Percentiles rank a stretch among this genome's conserved stretches.
These are phyloP conservation scores for Odiellus spinosus DNA, from an alignment of 2,888 invertebrate species.

Conservation along the genomic window DNA sequence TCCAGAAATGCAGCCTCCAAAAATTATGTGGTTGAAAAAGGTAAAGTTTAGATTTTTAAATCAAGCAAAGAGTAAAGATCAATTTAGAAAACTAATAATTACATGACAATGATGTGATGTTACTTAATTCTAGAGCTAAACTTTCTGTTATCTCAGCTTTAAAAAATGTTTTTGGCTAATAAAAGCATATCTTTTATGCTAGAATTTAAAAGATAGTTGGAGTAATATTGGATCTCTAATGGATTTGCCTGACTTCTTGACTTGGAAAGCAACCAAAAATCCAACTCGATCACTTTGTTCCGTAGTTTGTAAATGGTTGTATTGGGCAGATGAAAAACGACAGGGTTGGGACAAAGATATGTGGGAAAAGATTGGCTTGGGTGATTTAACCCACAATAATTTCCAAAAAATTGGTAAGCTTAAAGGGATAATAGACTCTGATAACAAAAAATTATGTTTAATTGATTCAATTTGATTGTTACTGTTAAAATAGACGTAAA, in stretches of 20 bases:
- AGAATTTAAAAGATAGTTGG: conserved; percentile 38
- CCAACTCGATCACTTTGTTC: conserved; percentile 67
- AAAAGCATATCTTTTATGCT: background rate
- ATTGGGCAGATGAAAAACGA: conserved; percentile 37
- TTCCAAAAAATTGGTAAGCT: conserved; percentile 26
- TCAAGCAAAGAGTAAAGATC: background rate
- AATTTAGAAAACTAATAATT: background rate
- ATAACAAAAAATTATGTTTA: background rate
- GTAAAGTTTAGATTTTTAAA: conserved; percentile 4
- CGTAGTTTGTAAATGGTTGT: conserved; percentile 87
- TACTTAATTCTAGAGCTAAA: too few species aligned
- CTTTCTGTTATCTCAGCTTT: too few species aligned
- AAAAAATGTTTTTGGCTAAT: too few species aligned
- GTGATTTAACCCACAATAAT: conserved; percentile 46
- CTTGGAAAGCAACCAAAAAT: conserved; percentile 73
- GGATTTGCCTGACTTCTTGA: conserved; percentile 82
- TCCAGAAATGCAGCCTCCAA: conserved; percentile 92
- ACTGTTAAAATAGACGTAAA: background rate
- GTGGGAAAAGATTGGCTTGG: conserved; percentile 52
- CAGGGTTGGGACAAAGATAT: conserved; percentile 54
- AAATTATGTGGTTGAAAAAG: conserved; percentile 78
- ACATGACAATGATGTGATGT: too few species aligned
- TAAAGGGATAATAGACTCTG: background rate
- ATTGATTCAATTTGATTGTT: background rate
- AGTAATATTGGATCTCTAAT: conserved; percentile 55